These are phyloP conservation scores for Chelmon rostratus DNA, from an alignment of 2,797 vertebrate genomes.

Conservation along the genomic window DNA sequence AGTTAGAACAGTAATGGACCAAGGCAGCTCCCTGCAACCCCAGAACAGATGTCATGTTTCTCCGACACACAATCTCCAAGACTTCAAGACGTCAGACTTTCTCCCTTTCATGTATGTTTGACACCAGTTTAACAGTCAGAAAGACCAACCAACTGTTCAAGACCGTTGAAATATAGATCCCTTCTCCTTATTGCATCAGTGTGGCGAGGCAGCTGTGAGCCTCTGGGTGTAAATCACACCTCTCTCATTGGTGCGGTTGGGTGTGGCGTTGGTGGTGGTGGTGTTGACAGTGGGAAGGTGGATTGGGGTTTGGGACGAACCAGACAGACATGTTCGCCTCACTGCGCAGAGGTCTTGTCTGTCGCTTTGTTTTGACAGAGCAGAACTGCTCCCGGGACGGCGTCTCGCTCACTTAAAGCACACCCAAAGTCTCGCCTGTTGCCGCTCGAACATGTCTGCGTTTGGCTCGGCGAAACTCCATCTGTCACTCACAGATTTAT, in stretches of 20 bases:
- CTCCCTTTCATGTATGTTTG: too few relatives aligned
- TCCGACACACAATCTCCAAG: too few relatives aligned
- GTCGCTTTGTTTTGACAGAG: slow-evolving; percentile 68
- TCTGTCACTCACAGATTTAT: slow-evolving; percentile 55
- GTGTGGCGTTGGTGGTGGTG: slow-evolving; percentile 50
- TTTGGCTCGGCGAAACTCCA: slow-evolving; percentile 17
- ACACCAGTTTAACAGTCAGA: too few relatives aligned
- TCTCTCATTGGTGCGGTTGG: slow-evolving; percentile 41
- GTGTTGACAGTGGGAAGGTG: slow-evolving; percentile 46
- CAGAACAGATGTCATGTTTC: too few relatives aligned
- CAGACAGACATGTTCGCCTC: slow-evolving; percentile 25
- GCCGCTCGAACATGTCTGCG: slow-evolving; percentile 40
- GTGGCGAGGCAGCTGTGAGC: slow-evolving; percentile 30
- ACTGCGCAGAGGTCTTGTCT: slow-evolving; percentile 34
- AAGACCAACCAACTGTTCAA: too few relatives aligned
- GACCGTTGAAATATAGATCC: too few relatives aligned
- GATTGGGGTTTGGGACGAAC: slow-evolving; percentile 24
- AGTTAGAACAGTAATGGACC: too few relatives aligned
- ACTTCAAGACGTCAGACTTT: too few relatives aligned
- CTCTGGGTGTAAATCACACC: slow-evolving; percentile 56
- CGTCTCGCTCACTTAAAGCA: slow-evolving; percentile 55
- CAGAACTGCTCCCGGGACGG: slow-evolving; percentile 43
- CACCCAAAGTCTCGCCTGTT: slow-evolving; percentile 22
- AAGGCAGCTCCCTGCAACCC: too few relatives aligned
- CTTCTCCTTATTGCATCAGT: slow-evolving; percentile 21